Percentiles rank a stretch among this genome's conserved stretches.
Conservation (phyloP, 2,888 invertebrate species). For the Rhaphigaster nebulosa region DNA sequence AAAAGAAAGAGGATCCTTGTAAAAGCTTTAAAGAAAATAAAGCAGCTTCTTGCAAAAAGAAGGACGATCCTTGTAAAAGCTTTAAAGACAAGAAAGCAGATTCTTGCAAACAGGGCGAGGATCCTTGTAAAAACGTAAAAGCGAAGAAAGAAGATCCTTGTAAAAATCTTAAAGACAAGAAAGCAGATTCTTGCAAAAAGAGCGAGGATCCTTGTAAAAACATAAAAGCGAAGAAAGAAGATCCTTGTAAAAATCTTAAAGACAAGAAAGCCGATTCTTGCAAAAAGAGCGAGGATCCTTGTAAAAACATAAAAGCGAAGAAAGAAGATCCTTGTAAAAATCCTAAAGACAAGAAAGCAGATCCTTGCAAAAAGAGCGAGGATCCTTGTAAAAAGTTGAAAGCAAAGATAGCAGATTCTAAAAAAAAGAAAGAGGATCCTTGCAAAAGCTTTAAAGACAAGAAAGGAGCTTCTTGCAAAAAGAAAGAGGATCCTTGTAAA, state of each 20-base stretch:
- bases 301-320: conserved; percentile 4
- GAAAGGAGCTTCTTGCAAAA: not conserved
- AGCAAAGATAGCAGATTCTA: no score
- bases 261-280: not conserved
- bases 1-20: conserved; percentile 41
- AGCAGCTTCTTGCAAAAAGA: conserved; percentile 50
- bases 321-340: conserved; percentile 20
- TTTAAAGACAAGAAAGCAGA: conserved; percentile 9
- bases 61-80: not conserved
- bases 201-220: not conserved
- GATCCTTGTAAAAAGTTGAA: conserved; percentile 9
- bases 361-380: no score
- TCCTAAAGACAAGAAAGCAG: not conserved
- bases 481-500: conserved; percentile 54
- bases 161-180: conserved; percentile 30
- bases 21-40: not conserved
- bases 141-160: not conserved
- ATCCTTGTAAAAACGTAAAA: not conserved
- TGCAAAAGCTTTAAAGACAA: not conserved
- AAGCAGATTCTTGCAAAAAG: conserved; percentile 47
- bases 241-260: conserved; percentile 48
- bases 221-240: not conserved
- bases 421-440: not conserved
- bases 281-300: not conserved
- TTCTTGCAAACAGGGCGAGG: not conserved